phyloP scores from a whole-genome alignment of 2,113 vertebrate genomes.

The Thalassoma bifasciatum region DNA sequence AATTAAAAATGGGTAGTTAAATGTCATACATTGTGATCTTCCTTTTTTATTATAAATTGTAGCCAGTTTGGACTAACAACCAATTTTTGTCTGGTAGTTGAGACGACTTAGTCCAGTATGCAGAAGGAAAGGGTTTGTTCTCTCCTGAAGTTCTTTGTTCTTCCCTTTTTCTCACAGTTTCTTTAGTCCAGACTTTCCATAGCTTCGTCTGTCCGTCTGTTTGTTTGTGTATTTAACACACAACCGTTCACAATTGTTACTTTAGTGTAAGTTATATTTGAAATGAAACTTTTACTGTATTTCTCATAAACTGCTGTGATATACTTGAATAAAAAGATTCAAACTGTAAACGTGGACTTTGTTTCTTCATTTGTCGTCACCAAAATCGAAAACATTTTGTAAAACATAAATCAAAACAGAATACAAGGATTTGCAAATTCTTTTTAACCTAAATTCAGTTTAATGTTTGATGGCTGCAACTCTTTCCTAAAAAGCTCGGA shows the following conservation, averaged over 20 bases:
- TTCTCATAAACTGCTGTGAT: slow-evolving; percentile 99
- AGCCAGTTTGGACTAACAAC: slow-evolving; percentile 82
- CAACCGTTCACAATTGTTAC: slow-evolving; percentile 86
- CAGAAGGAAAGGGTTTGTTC: slow-evolving; percentile 63
- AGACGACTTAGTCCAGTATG: slow-evolving; percentile 76
- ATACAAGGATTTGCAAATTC: no score
- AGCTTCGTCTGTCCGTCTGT: slow-evolving; percentile 73
- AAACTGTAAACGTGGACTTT: slow-evolving; percentile 83
- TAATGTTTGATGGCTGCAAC: no score
- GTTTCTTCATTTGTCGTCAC: not conserved
- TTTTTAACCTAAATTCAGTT: no score
- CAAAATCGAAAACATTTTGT: no score
- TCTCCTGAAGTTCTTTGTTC: slow-evolving; percentile 47
- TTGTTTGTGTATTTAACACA: slow-evolving; percentile 91
- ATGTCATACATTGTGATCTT: slow-evolving; percentile 79
- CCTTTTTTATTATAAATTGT: slow-evolving; percentile 67
- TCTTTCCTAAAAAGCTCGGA: no score
- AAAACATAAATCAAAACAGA: no score
- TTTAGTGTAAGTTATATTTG: slow-evolving; percentile 97
- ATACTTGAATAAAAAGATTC: slow-evolving; percentile 99
- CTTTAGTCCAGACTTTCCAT: slow-evolving; percentile 62
- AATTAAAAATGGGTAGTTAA: slow-evolving; percentile 69
- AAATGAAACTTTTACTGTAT: slow-evolving; percentile 99
- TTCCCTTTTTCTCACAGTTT: slow-evolving; percentile 40
- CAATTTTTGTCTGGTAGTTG: slow-evolving; percentile 84